Conservation (phyloP, 1,140 invertebrate genomes). For the Campoletis sonorensis region DNA sequence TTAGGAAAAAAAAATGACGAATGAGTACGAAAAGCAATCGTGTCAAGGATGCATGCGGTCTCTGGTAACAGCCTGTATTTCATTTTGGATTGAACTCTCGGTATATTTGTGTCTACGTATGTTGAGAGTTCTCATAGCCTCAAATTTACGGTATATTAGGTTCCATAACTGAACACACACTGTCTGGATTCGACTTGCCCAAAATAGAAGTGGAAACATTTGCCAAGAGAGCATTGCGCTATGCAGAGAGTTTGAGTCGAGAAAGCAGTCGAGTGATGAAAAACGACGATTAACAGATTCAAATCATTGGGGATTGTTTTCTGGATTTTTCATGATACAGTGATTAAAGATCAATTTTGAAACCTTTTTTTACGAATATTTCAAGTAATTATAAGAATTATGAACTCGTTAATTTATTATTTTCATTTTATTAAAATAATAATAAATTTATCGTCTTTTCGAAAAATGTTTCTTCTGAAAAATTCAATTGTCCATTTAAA, state of each 20-base stretch:
- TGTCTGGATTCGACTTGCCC: slow-evolving; percentile 20
- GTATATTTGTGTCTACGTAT: background rate
- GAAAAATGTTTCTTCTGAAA: too few relatives aligned
- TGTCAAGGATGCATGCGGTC: slow-evolving; percentile 47
- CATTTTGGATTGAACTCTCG: slow-evolving; percentile 5
- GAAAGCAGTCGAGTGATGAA: background rate
- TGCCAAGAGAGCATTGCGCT: background rate
- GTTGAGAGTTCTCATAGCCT: background rate
- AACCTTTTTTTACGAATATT: background rate
- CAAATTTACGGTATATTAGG: background rate
- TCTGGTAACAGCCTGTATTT: background rate
- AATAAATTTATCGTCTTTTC: too few relatives aligned
- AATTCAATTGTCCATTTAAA: too few relatives aligned
- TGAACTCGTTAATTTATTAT: too few relatives aligned
- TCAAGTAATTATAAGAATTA: too few relatives aligned
- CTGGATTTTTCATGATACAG: background rate
- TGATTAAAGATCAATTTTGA: background rate
- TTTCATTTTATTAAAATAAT: too few relatives aligned
- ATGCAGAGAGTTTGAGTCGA: background rate
- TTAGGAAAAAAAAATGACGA: background rate
- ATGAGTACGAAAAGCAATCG: slow-evolving; percentile 37
- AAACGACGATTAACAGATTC: background rate
- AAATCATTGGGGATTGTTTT: background rate
- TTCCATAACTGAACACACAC: background rate
- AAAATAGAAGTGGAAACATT: background rate